Conservation (phyloP, 2,888 invertebrate genomes). For the Latrodectus elegans region DNA sequence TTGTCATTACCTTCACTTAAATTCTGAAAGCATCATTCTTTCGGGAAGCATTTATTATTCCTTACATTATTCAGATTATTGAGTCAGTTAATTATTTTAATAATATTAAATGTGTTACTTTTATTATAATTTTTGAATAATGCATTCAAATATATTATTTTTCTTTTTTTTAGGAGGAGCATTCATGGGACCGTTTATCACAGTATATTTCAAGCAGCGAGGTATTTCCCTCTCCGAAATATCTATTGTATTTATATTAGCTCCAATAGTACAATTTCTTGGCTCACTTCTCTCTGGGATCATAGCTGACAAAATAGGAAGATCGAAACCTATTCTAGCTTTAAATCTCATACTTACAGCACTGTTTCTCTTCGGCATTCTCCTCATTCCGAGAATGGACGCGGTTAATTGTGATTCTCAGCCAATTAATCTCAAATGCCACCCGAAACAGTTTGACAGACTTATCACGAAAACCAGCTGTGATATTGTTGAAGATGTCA, state of each 20-base stretch:
- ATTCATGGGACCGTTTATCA: constrained; percentile 87
- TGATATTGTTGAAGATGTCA: constrained; percentile 38
- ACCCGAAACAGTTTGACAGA: constrained; percentile 33
- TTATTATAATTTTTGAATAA: too few relatives aligned
- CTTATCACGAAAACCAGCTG: constrained; percentile 54
- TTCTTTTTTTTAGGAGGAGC: constrained; percentile 81
- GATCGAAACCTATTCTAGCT: constrained; percentile 88
- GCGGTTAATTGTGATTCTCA: constrained; percentile 20
- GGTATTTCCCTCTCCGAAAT: constrained; percentile 90
- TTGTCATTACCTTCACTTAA: too few relatives aligned
- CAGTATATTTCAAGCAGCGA: constrained; percentile 92
- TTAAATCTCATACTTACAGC: constrained; percentile 85
- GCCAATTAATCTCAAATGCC: constrained; percentile 47
- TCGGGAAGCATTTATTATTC: too few relatives aligned
- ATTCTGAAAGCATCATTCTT: too few relatives aligned
- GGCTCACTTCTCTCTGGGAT: constrained; percentile 84
- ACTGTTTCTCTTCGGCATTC: constrained; percentile 85
- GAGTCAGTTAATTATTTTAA: too few relatives aligned
- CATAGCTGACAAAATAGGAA: constrained; percentile 88
- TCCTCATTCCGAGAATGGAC: constrained; percentile 75
- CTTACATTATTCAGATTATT: too few relatives aligned
- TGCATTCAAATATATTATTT: not conserved
- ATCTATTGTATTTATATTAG: constrained; percentile 88
- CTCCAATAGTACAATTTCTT: constrained; percentile 89
- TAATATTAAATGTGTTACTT: too few relatives aligned